Percentiles rank a stretch among this genome's conserved stretches.
Evolutionary conservation across 2,797 vertebrate genomes (phyloP).

Genomic region (Pseudotriccus pelzelni): DNA sequence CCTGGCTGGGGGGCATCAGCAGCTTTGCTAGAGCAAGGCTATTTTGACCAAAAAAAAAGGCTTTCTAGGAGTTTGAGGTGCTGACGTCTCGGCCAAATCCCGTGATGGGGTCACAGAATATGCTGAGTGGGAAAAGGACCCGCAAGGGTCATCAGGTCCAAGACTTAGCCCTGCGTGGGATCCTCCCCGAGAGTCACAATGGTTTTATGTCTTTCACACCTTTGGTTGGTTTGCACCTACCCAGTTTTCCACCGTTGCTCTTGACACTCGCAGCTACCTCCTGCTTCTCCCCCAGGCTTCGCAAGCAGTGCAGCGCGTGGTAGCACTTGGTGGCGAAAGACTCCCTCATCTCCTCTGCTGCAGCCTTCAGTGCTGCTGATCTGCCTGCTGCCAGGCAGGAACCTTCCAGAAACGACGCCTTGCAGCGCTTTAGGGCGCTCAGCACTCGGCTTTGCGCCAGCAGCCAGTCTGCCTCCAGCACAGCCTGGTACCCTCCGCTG

Average conservation of each 20-base stretch:
- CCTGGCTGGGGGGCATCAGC: neutral
- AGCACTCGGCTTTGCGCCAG: constrained; percentile 70
- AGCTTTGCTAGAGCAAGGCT: neutral
- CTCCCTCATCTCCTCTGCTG: constrained; percentile 73
- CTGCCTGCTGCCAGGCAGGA: neutral
- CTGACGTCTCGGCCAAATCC: neutral
- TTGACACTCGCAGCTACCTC: constrained; percentile 69
- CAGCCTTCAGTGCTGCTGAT: constrained; percentile 58
- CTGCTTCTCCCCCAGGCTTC: constrained; percentile 76
- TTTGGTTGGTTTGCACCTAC: constrained; percentile 52
- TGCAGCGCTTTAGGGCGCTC: constrained; percentile 68
- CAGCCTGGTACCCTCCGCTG: constrained; percentile 79
- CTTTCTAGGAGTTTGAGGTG: neutral
- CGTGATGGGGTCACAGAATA: neutral
- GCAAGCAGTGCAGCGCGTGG: constrained; percentile 76
- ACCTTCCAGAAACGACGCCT: constrained; percentile 68
- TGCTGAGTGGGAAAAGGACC: no score
- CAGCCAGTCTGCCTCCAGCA: constrained; percentile 82
- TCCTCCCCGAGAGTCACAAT: neutral
- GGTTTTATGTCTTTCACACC: neutral
- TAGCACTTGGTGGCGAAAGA: constrained; percentile 74
- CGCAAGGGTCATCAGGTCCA: neutral
- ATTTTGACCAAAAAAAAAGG: neutral
- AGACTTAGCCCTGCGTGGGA: neutral
- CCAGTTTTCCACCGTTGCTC: constrained; percentile 77